phyloP scores from a whole-genome alignment of 2,888 invertebrate species.

The Drosophila kuntzei region DNA sequence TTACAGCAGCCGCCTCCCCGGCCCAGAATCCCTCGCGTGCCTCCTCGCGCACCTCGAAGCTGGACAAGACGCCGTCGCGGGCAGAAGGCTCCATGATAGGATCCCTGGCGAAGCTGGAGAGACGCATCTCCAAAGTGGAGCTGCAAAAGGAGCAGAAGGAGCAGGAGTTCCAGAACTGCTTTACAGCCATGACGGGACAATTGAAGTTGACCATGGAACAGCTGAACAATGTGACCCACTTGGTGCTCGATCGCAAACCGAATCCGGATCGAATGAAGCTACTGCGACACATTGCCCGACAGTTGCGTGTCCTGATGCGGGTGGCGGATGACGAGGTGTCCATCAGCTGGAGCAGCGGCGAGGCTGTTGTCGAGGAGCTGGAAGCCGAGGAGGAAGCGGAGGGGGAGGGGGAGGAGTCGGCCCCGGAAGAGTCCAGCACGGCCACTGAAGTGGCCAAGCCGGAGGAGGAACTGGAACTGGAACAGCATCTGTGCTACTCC shows the following conservation, averaged over 20 bases:
- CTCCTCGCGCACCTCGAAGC: slow-evolving; percentile 52
- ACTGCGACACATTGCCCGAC: slow-evolving; percentile 58
- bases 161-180: slow-evolving; percentile 47
- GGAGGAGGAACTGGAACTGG: slow-evolving; percentile 69
- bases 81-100: slow-evolving; percentile 43
- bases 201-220: slow-evolving; percentile 76
- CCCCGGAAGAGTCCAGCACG: slow-evolving; percentile 17
- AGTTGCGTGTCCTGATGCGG: slow-evolving; percentile 58
- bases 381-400: slow-evolving; percentile 52
- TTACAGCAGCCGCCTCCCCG: neutral
- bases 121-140: slow-evolving; percentile 65
- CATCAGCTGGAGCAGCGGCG: slow-evolving; percentile 65
- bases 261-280: slow-evolving; percentile 50
- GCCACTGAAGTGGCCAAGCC: slow-evolving; percentile 58
- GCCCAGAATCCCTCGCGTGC: slow-evolving; percentile 11
- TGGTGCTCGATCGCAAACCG: slow-evolving; percentile 67
- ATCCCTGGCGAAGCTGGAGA: slow-evolving; percentile 48
- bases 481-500: slow-evolving; percentile 71
- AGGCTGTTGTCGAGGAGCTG: slow-evolving; percentile 39
- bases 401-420: slow-evolving; percentile 40
- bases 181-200: slow-evolving; percentile 61
- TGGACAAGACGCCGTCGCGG: slow-evolving; percentile 10
- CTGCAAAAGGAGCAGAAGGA: slow-evolving; percentile 59
- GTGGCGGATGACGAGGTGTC: slow-evolving; percentile 50
- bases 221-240: slow-evolving; percentile 68